Evolutionary conservation across 2,888 invertebrate genomes (phyloP), one percentile per base, ranked within the genome.

Genomic region (Caenorhabditis imperialis): DNA sequence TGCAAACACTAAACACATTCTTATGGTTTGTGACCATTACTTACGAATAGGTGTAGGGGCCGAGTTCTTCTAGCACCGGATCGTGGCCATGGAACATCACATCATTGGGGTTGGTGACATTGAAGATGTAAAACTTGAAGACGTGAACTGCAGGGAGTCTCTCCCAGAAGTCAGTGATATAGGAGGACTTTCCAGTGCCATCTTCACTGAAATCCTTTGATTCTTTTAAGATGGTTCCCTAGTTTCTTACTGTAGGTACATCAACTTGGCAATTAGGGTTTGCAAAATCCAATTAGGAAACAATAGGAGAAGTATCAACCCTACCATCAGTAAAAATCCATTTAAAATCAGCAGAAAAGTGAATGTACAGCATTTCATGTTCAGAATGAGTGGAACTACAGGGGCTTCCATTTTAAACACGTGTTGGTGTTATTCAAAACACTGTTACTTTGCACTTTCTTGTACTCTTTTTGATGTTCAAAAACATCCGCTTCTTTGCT

Each of bases 21-120:
- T 3, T 5, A 25, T 44, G 14, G n/a, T 10, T 16, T 35, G 20
- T 35, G 42, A 42, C 1, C 27, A 38, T 18, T 23, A 53, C 71
- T 60, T 44, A 76, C 76, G 53, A 60, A 30, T 69, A 76, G 1
- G 63, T 48, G 27, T 76, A 76, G 1, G 76, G 76, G 14, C 76
- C 76, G n/a, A 58, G 47, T 20, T 76, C 72, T n/a, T 58, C 53
- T 1, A 73, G 22, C 12, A 40, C 38, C 5, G 73, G 65, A 30
- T 60, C 65, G 12, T 54, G 70, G 14, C 65, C 65, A 23, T 77
- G 35, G 35, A 70, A 70, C 35, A 74, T 47, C 1, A 74, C 70
- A 16, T 73, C 74, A 22, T 65, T 65, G 10, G 63, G 57, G 50
- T 77, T 77, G 0, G 70, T 74, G 2, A 77, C 65, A 30, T 77